phyloP scores from a whole-genome alignment of 2,797 vertebrate species.

The Myotis findleyi region DNA sequence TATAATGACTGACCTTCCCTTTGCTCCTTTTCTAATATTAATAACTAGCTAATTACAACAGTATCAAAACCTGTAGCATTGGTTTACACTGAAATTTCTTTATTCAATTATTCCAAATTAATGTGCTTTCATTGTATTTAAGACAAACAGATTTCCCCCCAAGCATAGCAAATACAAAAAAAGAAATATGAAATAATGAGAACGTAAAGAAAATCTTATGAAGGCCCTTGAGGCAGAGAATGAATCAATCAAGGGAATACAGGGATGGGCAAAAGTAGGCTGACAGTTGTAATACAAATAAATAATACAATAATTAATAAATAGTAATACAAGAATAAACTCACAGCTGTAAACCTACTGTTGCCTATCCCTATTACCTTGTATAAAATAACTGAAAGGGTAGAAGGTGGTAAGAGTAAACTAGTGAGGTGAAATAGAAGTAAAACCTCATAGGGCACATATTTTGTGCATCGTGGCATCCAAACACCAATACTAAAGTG shows the following conservation, averaged over 20 bases:
- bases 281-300: neutral
- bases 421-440: neutral
- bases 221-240: neutral
- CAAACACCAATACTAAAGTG: neutral
- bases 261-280: neutral
- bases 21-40: neutral
- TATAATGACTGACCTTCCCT: neutral
- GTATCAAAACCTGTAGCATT: neutral
- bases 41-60: neutral
- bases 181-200: neutral
- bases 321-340: neutral
- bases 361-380: neutral
- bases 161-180: neutral
- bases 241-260: neutral
- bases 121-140: constrained; percentile 27
- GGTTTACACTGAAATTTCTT: constrained; percentile 25
- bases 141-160: neutral
- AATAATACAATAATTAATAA: neutral
- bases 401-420: neutral
- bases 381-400: neutral
- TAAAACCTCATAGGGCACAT: neutral
- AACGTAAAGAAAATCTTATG: neutral
- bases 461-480: neutral
- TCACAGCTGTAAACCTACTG: neutral
- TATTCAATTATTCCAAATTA: constrained; percentile 38